Percentiles rank a stretch among this genome's conserved stretches.
These are phyloP conservation scores for Ondatra zibethicus DNA, from an alignment of 2,113 vertebrate species.

Conservation along the genomic window DNA sequence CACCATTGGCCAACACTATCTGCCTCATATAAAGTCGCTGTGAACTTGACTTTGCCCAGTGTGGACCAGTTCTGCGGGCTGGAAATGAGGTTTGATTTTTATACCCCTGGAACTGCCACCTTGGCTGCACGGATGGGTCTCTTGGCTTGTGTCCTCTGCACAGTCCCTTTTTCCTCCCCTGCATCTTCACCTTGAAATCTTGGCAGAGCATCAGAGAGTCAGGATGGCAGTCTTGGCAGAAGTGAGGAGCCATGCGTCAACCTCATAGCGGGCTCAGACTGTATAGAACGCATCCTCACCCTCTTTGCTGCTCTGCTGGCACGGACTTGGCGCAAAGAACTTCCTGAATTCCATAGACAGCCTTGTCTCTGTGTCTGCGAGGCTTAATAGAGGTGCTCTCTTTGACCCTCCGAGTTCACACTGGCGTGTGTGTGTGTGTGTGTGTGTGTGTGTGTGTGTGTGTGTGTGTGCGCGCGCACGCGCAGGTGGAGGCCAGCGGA, in stretches of 20 bases:
- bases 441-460: not conserved
- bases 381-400: not conserved
- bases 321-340: not conserved
- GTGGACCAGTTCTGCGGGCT: not conserved
- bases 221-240: slow-evolving; percentile 57
- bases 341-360: not conserved
- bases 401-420: not conserved
- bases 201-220: slow-evolving; percentile 41
- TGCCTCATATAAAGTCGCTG: not conserved
- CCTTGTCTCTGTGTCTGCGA: not conserved
- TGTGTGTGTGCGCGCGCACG: not conserved
- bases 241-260: not conserved
- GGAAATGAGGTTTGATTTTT: not conserved
- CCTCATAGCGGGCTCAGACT: not conserved
- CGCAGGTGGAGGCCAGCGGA: not conserved
- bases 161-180: not conserved
- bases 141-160: not conserved
- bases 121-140: not conserved
- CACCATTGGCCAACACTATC: not conserved
- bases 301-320: not conserved
- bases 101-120: not conserved
- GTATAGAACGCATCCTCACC: not conserved
- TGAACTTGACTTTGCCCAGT: not conserved
- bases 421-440: not conserved
- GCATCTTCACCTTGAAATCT: slow-evolving; percentile 57